Evolutionary conservation across 2,113 vertebrate species (phyloP), one percentile per base, ranked within the genome.

Genomic region (Neomonachus schauinslandi): DNA sequence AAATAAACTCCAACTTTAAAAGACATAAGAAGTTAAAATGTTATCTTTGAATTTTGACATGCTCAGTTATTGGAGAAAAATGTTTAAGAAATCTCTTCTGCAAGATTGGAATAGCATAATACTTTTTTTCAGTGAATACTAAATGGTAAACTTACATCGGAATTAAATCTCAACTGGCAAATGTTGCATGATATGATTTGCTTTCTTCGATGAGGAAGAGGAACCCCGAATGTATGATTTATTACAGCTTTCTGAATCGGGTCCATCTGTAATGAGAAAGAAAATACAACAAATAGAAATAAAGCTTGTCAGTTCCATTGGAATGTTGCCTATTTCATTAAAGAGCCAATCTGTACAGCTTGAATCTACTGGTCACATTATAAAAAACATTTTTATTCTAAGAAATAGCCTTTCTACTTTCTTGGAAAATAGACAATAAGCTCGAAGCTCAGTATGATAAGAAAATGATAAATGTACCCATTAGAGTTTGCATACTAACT

Each of bases 161-260:
- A 99, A 99, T 99, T 99, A 99, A 99, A 99, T 99, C 99, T 99
- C 98, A 99, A 99, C 98, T 99, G 99, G 99, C 99, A 99, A 97
- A 99, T 99, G 97, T 99, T 99, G 99, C 99, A 99, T 98, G 99
- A 99, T 98, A 99, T 99, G 98, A 99, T 99, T 98, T 99, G 99
- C 99, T 99, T 99, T 99, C 99, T 99, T 99, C 99, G 99, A 97
- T 99, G 98, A 88, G 99, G 99, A 98, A 99, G 98, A 97, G 99
- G 99, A 98, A 99, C 99, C 97, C 99, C 99, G 85, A 99, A 99
- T 85, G 99, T 99, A 98, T 99, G 99, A 99, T 99, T 99, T 99
- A 99, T 99, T 98, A 99, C 99, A 94, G 99, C 99, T 99, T 99
- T 99, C 99, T 99, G 99, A 99, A 99, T 99, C 89, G 99, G 99